Evolutionary conservation across 2,888 invertebrate genomes (phyloP), one percentile per base, ranked within the genome.

Genomic region (Lycocerus yunnanus): DNA sequence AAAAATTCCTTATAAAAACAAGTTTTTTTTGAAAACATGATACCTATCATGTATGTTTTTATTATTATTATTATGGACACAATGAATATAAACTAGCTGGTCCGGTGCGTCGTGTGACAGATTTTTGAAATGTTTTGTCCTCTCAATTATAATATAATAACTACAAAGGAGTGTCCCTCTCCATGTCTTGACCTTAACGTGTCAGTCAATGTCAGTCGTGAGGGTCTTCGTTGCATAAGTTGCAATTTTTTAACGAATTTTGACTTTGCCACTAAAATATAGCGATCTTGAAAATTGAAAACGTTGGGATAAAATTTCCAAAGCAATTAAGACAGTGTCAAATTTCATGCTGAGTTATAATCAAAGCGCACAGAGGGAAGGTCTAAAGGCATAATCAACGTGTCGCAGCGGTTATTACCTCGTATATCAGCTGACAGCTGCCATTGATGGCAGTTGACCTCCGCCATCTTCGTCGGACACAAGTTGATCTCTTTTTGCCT

Each of bases 381-480:
- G 76, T 75, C 77, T 75, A 73, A 63, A 78, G 73, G 78, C 78
- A 82, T 84, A 84, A 84, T 84, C 83, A 84, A 84, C 84, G 83
- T 85, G 85, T 85, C 84, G 84, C 84, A 80, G 83, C 79, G 82
- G 86, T 86, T 87, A 87, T 87, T 86, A 87, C 85, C 84, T 86
- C 86, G 86, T 88, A 87, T 87, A 87, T 88, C 87, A 87, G 84
- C 82, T 85, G 86, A 87, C 86, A 86, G 87, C 87, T 88, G 88
- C 86, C 86, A 85, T 84, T 88, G 88, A 88, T 87, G 86, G 86
- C 84, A 85, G 82, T 80, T 81, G 81, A 82, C 80, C 81, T 78
- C 77, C 69, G 71, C 77, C 75, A 67, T 77, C 78, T 69, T 75
- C 73, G 69, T 75, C 76, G 58, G 73, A 75, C 76, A 69, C 75